A percentile compares a stretch with the other conserved stretches of the same genome.
Conservation (phyloP, 2,113 vertebrate species). For the Ceratotherium simum region DNA sequence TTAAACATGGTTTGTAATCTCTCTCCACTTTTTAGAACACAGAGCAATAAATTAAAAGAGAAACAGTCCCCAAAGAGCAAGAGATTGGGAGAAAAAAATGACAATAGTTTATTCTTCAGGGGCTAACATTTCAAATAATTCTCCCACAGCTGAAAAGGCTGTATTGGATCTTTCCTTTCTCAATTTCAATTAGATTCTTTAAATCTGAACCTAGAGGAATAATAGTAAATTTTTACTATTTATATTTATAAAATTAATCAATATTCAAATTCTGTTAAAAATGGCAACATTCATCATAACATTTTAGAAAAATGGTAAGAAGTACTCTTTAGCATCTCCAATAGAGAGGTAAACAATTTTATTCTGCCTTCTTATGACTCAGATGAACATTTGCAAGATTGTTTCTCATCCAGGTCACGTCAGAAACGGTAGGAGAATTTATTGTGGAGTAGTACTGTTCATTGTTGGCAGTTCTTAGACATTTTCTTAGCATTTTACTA, state of each 20-base stretch:
- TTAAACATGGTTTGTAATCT: slow-evolving; percentile 78
- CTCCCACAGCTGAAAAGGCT: background rate
- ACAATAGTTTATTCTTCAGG: background rate
- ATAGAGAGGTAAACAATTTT: background rate
- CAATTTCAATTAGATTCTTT: background rate
- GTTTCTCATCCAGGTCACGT: background rate
- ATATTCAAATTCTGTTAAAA: background rate
- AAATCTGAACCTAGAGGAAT: background rate
- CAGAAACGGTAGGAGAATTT: background rate
- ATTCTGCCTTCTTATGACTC: background rate
- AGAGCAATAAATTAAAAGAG: slow-evolving; percentile 78
- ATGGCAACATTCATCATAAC: background rate
- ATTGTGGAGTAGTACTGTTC: background rate
- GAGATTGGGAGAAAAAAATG: background rate
- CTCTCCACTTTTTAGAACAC: slow-evolving; percentile 65
- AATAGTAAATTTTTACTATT: background rate
- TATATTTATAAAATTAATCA: background rate
- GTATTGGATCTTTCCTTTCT: background rate
- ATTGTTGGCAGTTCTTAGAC: background rate
- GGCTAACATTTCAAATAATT: slow-evolving; percentile 29
- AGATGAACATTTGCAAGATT: background rate
- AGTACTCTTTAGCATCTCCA: background rate
- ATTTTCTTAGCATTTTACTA: slow-evolving; percentile 50
- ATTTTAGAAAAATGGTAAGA: background rate
- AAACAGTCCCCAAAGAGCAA: slow-evolving; percentile 53